A percentile compares a stretch with the other conserved stretches of the same genome.
phyloP scores from a whole-genome alignment of 30 jellyfish, hydroid and myxozoan species.

The Aurelia aurita complex sp. Pacific region DNA sequence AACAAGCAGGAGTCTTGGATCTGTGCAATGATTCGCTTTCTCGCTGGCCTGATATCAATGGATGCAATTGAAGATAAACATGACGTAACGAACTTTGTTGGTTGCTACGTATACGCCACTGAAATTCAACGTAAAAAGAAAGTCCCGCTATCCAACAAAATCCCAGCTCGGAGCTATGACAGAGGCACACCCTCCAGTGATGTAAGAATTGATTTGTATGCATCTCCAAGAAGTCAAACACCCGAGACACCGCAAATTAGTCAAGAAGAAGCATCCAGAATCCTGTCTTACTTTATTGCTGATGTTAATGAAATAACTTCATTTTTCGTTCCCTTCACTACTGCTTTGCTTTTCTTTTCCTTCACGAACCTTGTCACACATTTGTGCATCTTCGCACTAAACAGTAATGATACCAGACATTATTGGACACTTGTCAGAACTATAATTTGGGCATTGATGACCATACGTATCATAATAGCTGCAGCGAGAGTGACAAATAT shows the following conservation, averaged over 20 bases:
- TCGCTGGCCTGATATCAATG: constrained; percentile 35
- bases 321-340: constrained; percentile 68
- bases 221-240: neutral
- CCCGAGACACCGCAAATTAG: constrained; percentile 19
- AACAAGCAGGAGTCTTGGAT: constrained; percentile 7
- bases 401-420: constrained; percentile 11
- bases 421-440: constrained; percentile 84
- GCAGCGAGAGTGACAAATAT: constrained; percentile 65
- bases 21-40: neutral
- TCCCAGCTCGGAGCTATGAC: constrained; percentile 53
- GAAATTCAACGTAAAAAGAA: constrained; percentile 3
- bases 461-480: constrained; percentile 68
- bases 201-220: neutral
- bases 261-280: constrained; percentile 73
- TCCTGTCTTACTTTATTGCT: constrained; percentile 60
- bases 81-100: constrained; percentile 49
- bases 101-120: constrained; percentile 11
- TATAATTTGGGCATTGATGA: constrained; percentile 57
- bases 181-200: constrained; percentile 32
- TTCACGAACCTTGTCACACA: constrained; percentile 76
- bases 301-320: constrained; percentile 66
- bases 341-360: constrained; percentile 68
- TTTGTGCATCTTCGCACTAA: constrained; percentile 46
- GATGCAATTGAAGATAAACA: constrained; percentile 47
- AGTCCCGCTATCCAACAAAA: neutral